These are phyloP conservation scores for Drosophila punjabiensis DNA, from an alignment of 1,140 invertebrate species.

Conservation along the genomic window DNA sequence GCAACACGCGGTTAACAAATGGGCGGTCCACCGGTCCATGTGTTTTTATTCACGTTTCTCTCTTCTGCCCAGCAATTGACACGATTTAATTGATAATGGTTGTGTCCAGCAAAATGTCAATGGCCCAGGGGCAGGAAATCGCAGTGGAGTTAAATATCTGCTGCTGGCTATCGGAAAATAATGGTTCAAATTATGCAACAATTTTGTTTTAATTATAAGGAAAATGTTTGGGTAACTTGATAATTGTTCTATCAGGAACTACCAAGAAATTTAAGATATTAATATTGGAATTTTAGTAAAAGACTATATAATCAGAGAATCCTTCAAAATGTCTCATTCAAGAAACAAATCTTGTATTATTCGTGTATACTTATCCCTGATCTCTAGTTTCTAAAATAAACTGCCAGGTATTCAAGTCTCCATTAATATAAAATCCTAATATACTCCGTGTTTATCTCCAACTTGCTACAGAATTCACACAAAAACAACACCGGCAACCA, in stretches of 20 bases:
- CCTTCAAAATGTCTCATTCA: too few species aligned
- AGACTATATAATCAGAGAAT: neutral
- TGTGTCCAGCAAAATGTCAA: constrained; percentile 25
- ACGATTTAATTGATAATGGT: constrained; percentile 46
- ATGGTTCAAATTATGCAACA: neutral
- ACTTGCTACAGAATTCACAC: constrained; percentile 15
- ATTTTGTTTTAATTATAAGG: neutral
- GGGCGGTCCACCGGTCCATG: constrained; percentile 9
- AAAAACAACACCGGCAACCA: neutral
- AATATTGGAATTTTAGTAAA: neutral
- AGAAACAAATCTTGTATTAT: neutral
- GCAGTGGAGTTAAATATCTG: neutral
- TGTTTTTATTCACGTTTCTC: constrained; percentile 10
- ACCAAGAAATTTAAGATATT: neutral
- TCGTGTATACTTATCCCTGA: too few species aligned
- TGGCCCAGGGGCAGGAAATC: constrained; percentile 19
- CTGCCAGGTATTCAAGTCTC: neutral
- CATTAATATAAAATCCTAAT: neutral
- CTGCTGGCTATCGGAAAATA: neutral
- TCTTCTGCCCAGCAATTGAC: constrained; percentile 34
- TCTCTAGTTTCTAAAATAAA: neutral
- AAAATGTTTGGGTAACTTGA: neutral
- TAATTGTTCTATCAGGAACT: neutral
- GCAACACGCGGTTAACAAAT: constrained; percentile 23
- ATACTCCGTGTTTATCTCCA: neutral